Evolutionary conservation across 1,140 invertebrate genomes (phyloP).

Genomic region (Aphelinus atriplicis): DNA sequence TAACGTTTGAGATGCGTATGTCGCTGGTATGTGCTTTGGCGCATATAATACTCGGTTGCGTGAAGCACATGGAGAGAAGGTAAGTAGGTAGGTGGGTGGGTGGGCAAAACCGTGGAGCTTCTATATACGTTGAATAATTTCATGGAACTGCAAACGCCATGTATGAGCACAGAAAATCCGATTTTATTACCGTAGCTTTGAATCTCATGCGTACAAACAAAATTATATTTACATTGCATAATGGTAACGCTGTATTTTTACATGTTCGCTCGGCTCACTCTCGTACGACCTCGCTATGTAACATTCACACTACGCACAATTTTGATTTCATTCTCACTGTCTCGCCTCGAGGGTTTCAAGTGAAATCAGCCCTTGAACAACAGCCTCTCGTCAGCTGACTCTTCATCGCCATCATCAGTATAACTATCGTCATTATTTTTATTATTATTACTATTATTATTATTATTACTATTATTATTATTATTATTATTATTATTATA

Average conservation of each 20-base stretch:
- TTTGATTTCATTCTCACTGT: too few relatives aligned
- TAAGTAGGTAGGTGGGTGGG: too few relatives aligned
- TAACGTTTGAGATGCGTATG: slow-evolving; percentile 6
- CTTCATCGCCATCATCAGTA: too few relatives aligned
- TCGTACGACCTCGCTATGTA: neutral
- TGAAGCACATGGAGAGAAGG: neutral
- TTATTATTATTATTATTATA: too few relatives aligned
- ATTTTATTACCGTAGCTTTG: slow-evolving; percentile 39
- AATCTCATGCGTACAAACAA: slow-evolving; percentile 38
- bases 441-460: too few relatives aligned
- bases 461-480: too few relatives aligned
- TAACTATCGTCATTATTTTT: too few relatives aligned
- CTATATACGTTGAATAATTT: slow-evolving; percentile 4
- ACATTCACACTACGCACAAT: too few relatives aligned
- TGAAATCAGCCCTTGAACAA: too few relatives aligned
- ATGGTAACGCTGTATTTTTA: slow-evolving; percentile 26
- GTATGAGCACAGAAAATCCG: slow-evolving; percentile 34
- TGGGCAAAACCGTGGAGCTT: too few relatives aligned
- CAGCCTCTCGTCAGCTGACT: too few relatives aligned
- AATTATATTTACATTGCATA: slow-evolving; percentile 36
- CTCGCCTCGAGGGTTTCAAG: too few relatives aligned
- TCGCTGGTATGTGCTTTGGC: neutral
- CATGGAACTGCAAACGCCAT: slow-evolving; percentile 19
- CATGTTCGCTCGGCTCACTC: neutral
- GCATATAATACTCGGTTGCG: neutral